Evolutionary conservation across 2,113 vertebrate genomes (phyloP), one percentile per base, ranked within the genome.

Genomic region (Ranitomeya variabilis): DNA sequence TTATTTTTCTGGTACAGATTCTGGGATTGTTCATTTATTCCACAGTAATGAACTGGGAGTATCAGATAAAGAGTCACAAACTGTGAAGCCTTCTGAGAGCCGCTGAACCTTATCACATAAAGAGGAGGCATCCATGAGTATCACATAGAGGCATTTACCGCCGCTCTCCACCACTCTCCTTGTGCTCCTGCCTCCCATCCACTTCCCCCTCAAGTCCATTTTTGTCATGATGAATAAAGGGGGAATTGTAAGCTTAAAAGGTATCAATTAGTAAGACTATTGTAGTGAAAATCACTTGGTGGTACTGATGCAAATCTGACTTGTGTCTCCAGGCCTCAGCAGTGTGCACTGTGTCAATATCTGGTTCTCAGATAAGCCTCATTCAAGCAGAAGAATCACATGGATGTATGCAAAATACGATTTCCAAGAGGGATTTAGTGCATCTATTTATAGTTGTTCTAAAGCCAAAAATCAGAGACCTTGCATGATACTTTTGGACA

Each of bases 41-140:
- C 84, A 52, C 84, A 64, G 91, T 94, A 94, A 93, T 92, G 93
- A 94, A 91, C 90, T 88, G 92, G 93, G 92, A 95, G 93, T 94
- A 95, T 94, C 91, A 95, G 92, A 94, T 93, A 93, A 90, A 91
- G 93, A 94, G 19, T 90, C 92, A 92, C 90, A 92, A 77, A 94
- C 93, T 94, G 93, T 93, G 95, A 96, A 95, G 94, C 93, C 92
- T 91, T 93, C 91, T 79, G 90, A 94, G 93, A 96, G 93, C 94
- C 93, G 93, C 92, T 93, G 91, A 96, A 95, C 92, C 92, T 93
- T 95, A 94, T 93, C 93, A 78, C 90, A 89, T 78, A 90, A 86
- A 91, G 92, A 91, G 94, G 92, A 95, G 94, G 93, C 92, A 93
- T 91, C 92, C 91, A 92, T 91, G 66, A 85, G 90, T 93, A 94